A percentile compares a stretch with the other conserved stretches of the same genome.
These are phyloP conservation scores for Nephrotoma guestfalica DNA, from an alignment of 2,888 invertebrate genomes.

Conservation along the genomic window DNA sequence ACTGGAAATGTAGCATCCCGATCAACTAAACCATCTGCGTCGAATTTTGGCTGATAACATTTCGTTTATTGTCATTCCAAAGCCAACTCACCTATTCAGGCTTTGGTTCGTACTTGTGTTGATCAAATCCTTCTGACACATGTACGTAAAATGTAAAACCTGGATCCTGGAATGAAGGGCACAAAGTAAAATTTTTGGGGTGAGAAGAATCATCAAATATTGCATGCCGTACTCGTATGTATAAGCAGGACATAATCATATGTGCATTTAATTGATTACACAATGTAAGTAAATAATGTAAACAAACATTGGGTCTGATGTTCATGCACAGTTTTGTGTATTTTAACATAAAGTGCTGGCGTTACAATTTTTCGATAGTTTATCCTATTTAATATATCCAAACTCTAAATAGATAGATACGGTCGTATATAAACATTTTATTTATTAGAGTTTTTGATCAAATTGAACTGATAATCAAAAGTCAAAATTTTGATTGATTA, in stretches of 20 bases:
- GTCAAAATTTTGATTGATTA: not conserved
- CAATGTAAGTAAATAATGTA: not conserved
- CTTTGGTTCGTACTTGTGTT: too few relatives aligned
- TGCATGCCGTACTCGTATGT: too few relatives aligned
- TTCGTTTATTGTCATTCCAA: too few relatives aligned
- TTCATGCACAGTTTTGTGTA: not conserved
- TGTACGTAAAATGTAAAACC: too few relatives aligned
- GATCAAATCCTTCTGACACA: too few relatives aligned
- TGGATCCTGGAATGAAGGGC: fast-evolving
- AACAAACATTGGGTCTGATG: not conserved
- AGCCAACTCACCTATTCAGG: too few relatives aligned
- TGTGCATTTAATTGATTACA: not conserved
- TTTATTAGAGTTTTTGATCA: not conserved
- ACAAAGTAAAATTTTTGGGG: too few relatives aligned
- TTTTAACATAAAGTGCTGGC: not conserved
- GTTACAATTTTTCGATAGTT: not conserved
- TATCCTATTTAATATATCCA: not conserved
- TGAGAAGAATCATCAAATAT: too few relatives aligned
- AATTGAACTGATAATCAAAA: not conserved
- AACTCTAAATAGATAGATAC: not conserved
- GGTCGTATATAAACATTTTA: not conserved
- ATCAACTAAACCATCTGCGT: too few relatives aligned
- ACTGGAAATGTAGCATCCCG: too few relatives aligned
- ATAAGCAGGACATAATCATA: not conserved
- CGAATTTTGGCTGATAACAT: too few relatives aligned